Percentiles rank a stretch among this genome's conserved stretches.
Evolutionary conservation across 2,888 invertebrate species (phyloP).

Genomic region (Diaprepes abbreviatus): DNA sequence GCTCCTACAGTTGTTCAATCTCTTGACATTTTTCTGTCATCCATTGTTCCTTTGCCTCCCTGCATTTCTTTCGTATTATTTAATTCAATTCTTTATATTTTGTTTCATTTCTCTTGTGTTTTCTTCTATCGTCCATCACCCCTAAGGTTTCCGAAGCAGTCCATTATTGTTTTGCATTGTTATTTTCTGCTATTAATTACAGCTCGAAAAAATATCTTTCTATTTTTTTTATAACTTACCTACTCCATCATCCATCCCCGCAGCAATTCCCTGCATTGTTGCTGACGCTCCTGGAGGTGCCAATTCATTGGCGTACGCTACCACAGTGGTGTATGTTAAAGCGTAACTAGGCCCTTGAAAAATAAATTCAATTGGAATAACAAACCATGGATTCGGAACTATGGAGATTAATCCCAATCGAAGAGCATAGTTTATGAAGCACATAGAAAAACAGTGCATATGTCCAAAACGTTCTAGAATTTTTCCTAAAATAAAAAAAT

Average conservation of each 20-base stretch:
- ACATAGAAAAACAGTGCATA: constrained; percentile 82
- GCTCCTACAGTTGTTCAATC: no score
- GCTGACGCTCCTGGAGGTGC: constrained; percentile 79
- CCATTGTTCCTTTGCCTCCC: no score
- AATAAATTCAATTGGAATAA: constrained; percentile 82
- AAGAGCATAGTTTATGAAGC: constrained; percentile 82
- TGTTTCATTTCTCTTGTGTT: no score
- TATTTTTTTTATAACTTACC: constrained; percentile 68
- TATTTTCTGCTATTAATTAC: no score
- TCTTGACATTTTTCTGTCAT: no score
- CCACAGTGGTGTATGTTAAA: constrained; percentile 85
- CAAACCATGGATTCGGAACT: constrained; percentile 85
- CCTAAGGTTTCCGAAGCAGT: no score
- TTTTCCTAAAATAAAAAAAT: constrained; percentile 70
- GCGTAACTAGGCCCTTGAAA: constrained; percentile 92
- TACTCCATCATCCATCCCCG: constrained; percentile 90
- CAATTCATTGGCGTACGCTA: constrained; percentile 73
- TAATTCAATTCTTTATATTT: no score
- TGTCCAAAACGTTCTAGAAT: constrained; percentile 86
- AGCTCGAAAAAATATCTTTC: no score
- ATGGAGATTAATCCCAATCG: constrained; percentile 82
- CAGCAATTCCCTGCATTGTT: constrained; percentile 87
- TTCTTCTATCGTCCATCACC: no score
- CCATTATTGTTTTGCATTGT: no score
- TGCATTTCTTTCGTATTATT: no score